Percentiles rank a stretch among this genome's conserved stretches.
Conservation (phyloP, 2,113 vertebrate genomes). For the Chascanopsetta lugubris region DNA sequence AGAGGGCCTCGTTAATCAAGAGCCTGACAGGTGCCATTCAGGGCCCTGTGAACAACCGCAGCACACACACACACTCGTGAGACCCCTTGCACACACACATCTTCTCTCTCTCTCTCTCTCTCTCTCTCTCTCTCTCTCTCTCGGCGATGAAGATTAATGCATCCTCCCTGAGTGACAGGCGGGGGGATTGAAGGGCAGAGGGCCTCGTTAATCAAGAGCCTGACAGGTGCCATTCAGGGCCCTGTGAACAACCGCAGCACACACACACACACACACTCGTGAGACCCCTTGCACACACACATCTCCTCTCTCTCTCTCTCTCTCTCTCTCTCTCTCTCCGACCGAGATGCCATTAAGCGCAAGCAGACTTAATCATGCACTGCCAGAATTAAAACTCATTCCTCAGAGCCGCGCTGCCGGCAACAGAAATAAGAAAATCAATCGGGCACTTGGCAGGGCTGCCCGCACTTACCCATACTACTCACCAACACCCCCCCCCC, state of each 20-base stretch:
- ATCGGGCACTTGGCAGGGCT: slow-evolving; percentile 85
- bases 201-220: slow-evolving; percentile 97
- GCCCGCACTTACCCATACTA: slow-evolving; percentile 76
- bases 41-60: slow-evolving; percentile 74
- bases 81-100: slow-evolving; percentile 18
- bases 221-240: slow-evolving; percentile 99
- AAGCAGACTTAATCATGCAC: slow-evolving; percentile 90
- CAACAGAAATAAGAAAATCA: slow-evolving; percentile 95
- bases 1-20: slow-evolving; percentile 98
- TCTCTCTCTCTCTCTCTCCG: slow-evolving; percentile 41
- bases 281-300: slow-evolving; percentile 18
- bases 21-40: slow-evolving; percentile 99
- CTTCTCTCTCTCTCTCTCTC: slow-evolving; percentile 33
- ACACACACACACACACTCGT: not conserved
- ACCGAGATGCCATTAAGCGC: slow-evolving; percentile 81
- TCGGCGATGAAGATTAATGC: slow-evolving; percentile 98
- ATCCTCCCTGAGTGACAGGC: slow-evolving; percentile 97
- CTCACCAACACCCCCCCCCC: too few species aligned
- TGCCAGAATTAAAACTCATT: slow-evolving; percentile 94
- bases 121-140: slow-evolving; percentile 39
- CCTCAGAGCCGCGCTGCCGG: slow-evolving; percentile 88
- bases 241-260: slow-evolving; percentile 72
- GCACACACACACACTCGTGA: slow-evolving; percentile 20
- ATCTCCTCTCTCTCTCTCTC: slow-evolving; percentile 39
- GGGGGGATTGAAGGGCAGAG: slow-evolving; percentile 90